Evolutionary conservation across 2,888 invertebrate genomes (phyloP), one percentile per base, ranked within the genome.

Genomic region (Mythimna pallens): DNA sequence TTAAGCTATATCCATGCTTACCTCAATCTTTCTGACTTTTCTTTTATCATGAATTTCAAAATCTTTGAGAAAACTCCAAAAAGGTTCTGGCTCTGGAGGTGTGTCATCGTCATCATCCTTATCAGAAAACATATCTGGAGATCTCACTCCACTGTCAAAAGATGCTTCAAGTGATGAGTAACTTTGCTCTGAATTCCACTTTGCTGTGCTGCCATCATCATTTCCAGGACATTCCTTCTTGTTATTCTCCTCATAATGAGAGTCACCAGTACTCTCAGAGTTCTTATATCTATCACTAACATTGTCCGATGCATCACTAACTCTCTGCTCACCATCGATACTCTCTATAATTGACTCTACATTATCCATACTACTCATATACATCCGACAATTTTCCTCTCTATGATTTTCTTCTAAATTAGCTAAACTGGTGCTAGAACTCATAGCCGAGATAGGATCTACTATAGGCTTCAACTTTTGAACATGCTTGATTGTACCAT

Each of bases 61-160:
- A 76, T 95, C 92, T 78, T 93, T 93, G 0, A 96, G 81, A 73
- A 95, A 95, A 66, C 79, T 86, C 94, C 95, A 95, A 86, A 94
- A 94, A 57, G 92, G 93, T 70, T 94, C 93, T 20, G 78, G 70
- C 30, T 90, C 92, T 0, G 82, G 85, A 10, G 92, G 55, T 9
- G 9, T 14, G 8, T 59, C 92, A 3, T 91, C 84, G 43, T 87
- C 93, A 61, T 94, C 96, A 68, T 97, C 97, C 59, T 97, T 97
- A 76, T 97, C 97, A 75, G 97, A 97, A 90, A 98, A 98, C 88
- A 98, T 94, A 87, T 98, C 97, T 0, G 98, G 98, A 68, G 97
- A 97, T 62, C 96, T 87, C 57, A 96, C 92, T 81, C 96, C 96
- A 86, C 96, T 96, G 86, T 96, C 95, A 92, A 94, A 96, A 2